These are phyloP conservation scores for Magallana gigas DNA, from an alignment of 1,140 invertebrate species.

Conservation along the genomic window DNA sequence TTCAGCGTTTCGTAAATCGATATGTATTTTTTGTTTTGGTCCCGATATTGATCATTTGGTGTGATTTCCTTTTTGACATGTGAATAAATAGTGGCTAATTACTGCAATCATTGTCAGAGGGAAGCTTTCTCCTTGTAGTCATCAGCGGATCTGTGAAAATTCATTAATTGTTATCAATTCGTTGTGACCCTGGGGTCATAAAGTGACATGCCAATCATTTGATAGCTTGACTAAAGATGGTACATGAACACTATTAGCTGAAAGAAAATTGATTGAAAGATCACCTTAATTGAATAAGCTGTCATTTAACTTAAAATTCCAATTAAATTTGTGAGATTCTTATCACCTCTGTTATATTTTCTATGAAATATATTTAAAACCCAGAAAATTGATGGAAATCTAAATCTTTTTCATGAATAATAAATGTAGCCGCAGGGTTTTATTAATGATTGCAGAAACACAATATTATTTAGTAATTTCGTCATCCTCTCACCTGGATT, in stretches of 20 bases:
- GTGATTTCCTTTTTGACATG: slow-evolving; percentile 3
- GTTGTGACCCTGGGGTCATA: neutral
- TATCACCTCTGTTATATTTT: too few relatives aligned
- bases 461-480: slow-evolving; percentile 7
- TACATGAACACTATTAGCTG: too few relatives aligned
- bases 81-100: slow-evolving; percentile 14
- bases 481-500: neutral
- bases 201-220: neutral
- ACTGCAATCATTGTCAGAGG: neutral
- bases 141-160: neutral
- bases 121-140: neutral
- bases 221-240: neutral
- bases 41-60: neutral
- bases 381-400: too few relatives aligned
- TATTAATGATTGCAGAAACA: slow-evolving; percentile 6
- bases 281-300: too few relatives aligned
- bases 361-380: too few relatives aligned
- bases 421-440: neutral
- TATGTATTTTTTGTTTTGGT: neutral
- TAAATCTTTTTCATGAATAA: neutral
- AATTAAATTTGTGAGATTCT: too few relatives aligned
- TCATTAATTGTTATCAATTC: neutral
- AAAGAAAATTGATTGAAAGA: too few relatives aligned
- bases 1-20: neutral
- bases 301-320: too few relatives aligned